These are phyloP conservation scores for Bucco capensis DNA, from an alignment of 2,113 vertebrate genomes.

Conservation along the genomic window DNA sequence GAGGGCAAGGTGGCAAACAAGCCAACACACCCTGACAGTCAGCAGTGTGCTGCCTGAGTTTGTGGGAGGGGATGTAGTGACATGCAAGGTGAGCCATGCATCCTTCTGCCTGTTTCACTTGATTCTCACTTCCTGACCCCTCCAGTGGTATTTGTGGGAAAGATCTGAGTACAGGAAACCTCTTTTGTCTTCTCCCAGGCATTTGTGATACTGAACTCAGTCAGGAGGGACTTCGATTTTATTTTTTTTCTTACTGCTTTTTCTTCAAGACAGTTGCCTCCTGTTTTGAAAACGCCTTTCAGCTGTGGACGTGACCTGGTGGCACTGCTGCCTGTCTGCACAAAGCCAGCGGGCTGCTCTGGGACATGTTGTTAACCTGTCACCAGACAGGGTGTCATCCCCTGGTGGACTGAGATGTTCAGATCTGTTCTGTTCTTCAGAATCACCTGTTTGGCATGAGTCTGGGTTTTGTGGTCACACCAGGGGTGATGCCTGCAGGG, in stretches of 20 bases:
- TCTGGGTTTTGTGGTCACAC: neutral
- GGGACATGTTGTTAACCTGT: neutral
- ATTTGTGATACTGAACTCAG: neutral
- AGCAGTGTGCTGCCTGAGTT: neutral
- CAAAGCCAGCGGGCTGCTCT: neutral
- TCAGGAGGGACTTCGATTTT: neutral
- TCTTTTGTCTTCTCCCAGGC: neutral
- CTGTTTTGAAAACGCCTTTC: neutral
- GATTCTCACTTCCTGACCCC: rapidly evolving
- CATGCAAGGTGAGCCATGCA: rapidly evolving
- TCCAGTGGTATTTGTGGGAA: neutral
- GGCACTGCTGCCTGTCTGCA: neutral
- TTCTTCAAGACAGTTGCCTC: neutral
- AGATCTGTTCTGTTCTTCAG: neutral
- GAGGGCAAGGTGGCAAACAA: neutral
- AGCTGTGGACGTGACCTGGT: rapidly evolving
- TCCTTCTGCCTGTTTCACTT: neutral
- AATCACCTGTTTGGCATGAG: neutral
- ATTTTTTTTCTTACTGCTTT: neutral
- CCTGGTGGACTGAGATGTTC: neutral
- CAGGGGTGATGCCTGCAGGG: rapidly evolving
- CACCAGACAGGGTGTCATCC: neutral
- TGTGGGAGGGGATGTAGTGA: neutral
- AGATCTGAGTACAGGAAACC: neutral
- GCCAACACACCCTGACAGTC: neutral